These are phyloP conservation scores for Amblyopsis hoosieri DNA, from an alignment of 2,797 vertebrate genomes.

Conservation along the genomic window DNA sequence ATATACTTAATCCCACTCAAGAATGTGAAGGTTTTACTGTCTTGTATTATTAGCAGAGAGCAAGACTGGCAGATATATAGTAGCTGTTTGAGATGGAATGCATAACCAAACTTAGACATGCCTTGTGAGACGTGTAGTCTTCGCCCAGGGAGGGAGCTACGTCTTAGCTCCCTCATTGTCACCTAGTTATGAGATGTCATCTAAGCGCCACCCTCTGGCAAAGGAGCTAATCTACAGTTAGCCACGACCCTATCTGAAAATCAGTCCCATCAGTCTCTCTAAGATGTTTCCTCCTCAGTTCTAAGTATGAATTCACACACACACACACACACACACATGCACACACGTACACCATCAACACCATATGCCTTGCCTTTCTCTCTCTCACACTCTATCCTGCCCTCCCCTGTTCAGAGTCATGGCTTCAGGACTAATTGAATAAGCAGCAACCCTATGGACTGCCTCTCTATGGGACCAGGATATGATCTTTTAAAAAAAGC, in stretches of 20 bases:
- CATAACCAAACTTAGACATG: background rate
- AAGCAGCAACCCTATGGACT: slow-evolving; percentile 75
- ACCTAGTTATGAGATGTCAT: slow-evolving; percentile 54
- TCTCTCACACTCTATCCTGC: slow-evolving; percentile 65
- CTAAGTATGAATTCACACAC: background rate
- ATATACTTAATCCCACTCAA: no score
- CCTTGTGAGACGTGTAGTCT: background rate
- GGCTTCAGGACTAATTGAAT: slow-evolving; percentile 76
- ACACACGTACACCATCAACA: slow-evolving; percentile 32
- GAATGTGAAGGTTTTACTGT: no score
- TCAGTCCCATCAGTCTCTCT: slow-evolving; percentile 11
- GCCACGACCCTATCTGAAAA: background rate
- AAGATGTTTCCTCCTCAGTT: slow-evolving; percentile 1
- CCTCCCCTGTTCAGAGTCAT: slow-evolving; percentile 63
- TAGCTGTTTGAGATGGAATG: background rate
- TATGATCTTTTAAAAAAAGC: slow-evolving; percentile 69
- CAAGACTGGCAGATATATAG: no score
- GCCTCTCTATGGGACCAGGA: slow-evolving; percentile 79
- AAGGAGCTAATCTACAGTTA: slow-evolving; percentile 40
- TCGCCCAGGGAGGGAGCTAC: background rate
- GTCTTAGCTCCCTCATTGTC: slow-evolving; percentile 30
- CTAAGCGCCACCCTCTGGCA: slow-evolving; percentile 75
- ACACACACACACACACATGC: slow-evolving; percentile 7
- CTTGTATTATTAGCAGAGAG: no score
- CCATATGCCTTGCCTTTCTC: slow-evolving; percentile 49